Conservation (phyloP, 2,888 invertebrate species). For the Amiota minor region DNA sequence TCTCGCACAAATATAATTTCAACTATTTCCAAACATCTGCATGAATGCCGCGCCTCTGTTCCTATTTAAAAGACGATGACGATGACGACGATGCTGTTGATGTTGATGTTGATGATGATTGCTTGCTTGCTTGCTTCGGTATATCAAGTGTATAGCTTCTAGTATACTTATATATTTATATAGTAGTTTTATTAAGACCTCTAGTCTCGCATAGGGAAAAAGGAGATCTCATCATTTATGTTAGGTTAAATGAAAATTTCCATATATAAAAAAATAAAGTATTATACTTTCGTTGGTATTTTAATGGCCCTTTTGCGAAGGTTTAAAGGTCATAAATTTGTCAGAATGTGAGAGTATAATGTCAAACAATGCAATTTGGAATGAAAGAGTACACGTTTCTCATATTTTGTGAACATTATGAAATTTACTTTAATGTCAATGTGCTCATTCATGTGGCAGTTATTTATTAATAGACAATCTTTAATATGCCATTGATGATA, state of each 20-base stretch:
- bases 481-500: not conserved
- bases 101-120: not conserved
- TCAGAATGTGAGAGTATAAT: slow-evolving; percentile 54
- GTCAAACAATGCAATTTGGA: not conserved
- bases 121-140: not conserved
- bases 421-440: slow-evolving; percentile 5
- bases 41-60: not conserved
- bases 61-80: not conserved
- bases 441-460: not conserved
- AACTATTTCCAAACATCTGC: slow-evolving; percentile 26
- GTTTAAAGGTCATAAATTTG: slow-evolving; percentile 70
- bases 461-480: not conserved
- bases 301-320: slow-evolving; percentile 70
- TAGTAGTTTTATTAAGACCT: no score
- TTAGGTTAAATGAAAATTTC: slow-evolving; percentile 53
- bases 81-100: not conserved
- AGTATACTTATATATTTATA: not conserved
- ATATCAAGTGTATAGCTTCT: not conserved
- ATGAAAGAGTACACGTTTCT: not conserved
- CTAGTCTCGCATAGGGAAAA: not conserved
- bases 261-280: slow-evolving; percentile 57
- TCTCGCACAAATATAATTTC: slow-evolving; percentile 44
- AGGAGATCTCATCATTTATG: not conserved
- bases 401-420: slow-evolving; percentile 13
- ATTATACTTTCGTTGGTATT: slow-evolving; percentile 64